Base-by-base conservation (phyloP, 2,888 invertebrate genomes). In the Timema cristinae region DNA sequence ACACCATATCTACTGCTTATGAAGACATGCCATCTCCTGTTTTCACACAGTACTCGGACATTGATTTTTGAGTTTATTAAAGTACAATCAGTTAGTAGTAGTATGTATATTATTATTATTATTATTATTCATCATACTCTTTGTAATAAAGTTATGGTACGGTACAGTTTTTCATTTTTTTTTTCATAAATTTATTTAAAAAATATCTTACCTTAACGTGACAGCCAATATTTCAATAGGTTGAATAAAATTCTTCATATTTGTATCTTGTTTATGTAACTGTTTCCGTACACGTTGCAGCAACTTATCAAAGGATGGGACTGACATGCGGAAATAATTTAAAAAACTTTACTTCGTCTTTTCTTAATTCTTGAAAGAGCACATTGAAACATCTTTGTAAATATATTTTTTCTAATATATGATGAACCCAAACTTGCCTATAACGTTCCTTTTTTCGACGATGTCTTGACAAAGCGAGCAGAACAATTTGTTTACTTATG, bases 181-280 rank as follows among this genome's bases (percentile, higher is more conserved):
- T 10, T 10, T 56, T 15, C 13, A 56, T 13, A 56, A 56, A 56
- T 7, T 7, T 56, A 56, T 10, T 56, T 56, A 15, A 15, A 7
- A 56, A 56, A 56, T 56, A 56, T 56, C 6, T 56, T 56, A 56
- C 56, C 56, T 56, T 56, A 56, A 56, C 16, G 56, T 56, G 16
- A 56, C 56, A 10, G 6, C 10, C 7, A 56, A 56, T 16, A 56
- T 56, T 10, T 56, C 56, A 15, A 7, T 56, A 56, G 56, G 11
- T 16, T 56, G 10, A 56, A 56, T 56, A 16, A 13, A 56, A 56
- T 56, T 56, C 56, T 16, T 56, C 56, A 10, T 56, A 10, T 56
- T 13, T 56, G 56, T 10, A 56, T 56, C 56, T 56, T 56, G 56
- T 16, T 56, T 56, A 13, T 56, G 56, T 10, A 56, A 56, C 13